Evolutionary conservation across 2,888 invertebrate genomes (phyloP).

Genomic region (Troides aeacus): DNA sequence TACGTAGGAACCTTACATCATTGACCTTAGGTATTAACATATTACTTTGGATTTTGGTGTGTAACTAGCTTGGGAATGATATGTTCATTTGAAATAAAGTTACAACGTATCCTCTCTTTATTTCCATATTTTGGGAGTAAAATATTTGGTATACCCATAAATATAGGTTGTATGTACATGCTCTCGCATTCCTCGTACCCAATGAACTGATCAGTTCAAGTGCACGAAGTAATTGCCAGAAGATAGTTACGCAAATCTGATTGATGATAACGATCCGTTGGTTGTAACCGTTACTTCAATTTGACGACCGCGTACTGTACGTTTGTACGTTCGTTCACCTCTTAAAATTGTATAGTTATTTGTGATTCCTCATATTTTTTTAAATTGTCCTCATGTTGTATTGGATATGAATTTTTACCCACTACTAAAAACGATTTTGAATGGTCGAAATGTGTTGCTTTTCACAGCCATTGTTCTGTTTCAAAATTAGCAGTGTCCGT

Average conservation of each 20-base stretch:
- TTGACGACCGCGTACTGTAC: slow-evolving; percentile 71
- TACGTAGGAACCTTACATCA: slow-evolving; percentile 27
- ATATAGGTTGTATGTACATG: slow-evolving; percentile 28
- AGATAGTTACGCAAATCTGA: slow-evolving; percentile 78
- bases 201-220: slow-evolving; percentile 53
- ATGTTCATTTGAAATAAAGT: no score
- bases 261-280: slow-evolving; percentile 73
- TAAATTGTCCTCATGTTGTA: slow-evolving; percentile 31
- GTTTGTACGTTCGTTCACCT: slow-evolving; percentile 64
- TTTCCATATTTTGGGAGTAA: no score
- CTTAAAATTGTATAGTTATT: slow-evolving; percentile 39
- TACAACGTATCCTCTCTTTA: no score
- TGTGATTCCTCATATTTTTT: slow-evolving; percentile 33
- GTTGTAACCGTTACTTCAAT: slow-evolving; percentile 72
- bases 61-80: no score
- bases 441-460: slow-evolving; percentile 18
- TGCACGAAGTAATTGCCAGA: slow-evolving; percentile 68
- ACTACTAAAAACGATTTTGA: slow-evolving; percentile 37
- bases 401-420: slow-evolving; percentile 19
- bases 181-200: slow-evolving; percentile 54
- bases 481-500: slow-evolving; percentile 21
- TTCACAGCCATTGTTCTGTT: slow-evolving; percentile 28
- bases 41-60: slow-evolving; percentile 12
- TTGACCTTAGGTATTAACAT: slow-evolving; percentile 23
- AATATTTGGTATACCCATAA: no score